Conservation (phyloP, 2,797 vertebrate genomes). For the Siniperca undulata region DNA sequence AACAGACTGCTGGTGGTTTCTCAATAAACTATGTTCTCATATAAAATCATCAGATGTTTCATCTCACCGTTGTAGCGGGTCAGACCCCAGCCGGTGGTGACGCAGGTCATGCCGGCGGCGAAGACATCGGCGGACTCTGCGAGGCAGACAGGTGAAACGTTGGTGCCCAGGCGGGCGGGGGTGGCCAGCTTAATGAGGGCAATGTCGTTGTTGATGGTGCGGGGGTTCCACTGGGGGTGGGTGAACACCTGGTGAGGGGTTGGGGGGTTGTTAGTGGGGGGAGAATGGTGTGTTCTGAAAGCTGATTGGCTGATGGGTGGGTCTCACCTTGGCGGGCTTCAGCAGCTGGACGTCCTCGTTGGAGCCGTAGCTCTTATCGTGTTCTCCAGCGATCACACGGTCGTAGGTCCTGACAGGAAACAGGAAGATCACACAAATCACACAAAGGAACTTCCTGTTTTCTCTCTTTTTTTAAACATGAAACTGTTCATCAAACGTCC, state of each 20-base stretch:
- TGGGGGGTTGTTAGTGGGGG: background rate
- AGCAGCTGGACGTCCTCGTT: slow-evolving; percentile 80
- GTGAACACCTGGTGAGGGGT: slow-evolving; percentile 84
- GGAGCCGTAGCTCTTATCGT: slow-evolving; percentile 75
- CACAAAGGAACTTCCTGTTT: background rate
- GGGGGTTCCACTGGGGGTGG: slow-evolving; percentile 82
- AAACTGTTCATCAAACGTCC: background rate
- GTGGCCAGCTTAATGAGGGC: slow-evolving; percentile 86
- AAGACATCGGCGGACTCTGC: slow-evolving; percentile 72
- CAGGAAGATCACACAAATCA: background rate
- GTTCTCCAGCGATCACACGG: slow-evolving; percentile 86
- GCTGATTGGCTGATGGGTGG: background rate
- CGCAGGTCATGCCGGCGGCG: slow-evolving; percentile 78
- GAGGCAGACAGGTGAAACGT: slow-evolving; percentile 83
- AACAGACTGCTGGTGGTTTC: no score
- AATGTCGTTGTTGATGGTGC: slow-evolving; percentile 86
- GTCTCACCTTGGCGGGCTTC: slow-evolving; percentile 82
- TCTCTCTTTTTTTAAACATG: background rate
- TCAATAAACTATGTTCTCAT: no score
- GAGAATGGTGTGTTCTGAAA: background rate
- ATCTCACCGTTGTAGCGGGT: slow-evolving; percentile 77
- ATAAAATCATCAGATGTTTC: no score
- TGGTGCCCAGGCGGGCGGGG: slow-evolving; percentile 67
- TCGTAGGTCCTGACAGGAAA: slow-evolving; percentile 83
- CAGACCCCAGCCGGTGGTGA: slow-evolving; percentile 85